Base-by-base conservation (phyloP, 2,888 invertebrate genomes). In the Ennomos fuscantarius region DNA sequence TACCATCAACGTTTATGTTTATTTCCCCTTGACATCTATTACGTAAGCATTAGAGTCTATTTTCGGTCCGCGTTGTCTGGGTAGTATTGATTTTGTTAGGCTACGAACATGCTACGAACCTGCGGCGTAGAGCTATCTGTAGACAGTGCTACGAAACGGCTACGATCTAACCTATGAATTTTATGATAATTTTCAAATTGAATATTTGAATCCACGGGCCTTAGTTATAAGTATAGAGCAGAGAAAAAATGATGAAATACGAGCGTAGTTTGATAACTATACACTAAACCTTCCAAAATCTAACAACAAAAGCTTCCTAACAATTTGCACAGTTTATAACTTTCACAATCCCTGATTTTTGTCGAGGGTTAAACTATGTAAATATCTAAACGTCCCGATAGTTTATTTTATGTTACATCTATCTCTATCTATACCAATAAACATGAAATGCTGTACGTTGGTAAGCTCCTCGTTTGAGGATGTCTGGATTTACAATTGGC, bases 61-160 rank as follows among this genome's bases (percentile, higher is more conserved):
- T 63, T 73, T 73, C 65, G 70, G 67, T 11, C 12, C 35, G 24
- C 36, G 50, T 42, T 34, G 48, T 62, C 55, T 49, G 65, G 44
- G 31, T 8, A 15, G 42, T 74, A 78, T 78, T 60, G 76, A 75
- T 75, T 70, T 58, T 62, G 24, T 33, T 50, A 51, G 56, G 63
- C 67, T 70, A 60, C 66, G 65, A 35, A 55, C 40, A 40, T 58
- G 65, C 74, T 73, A 72, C 74, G 74, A 63, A 62, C 32, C 64
- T 11, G 50, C 36, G 15, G 31, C 51, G 51, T 63, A 45, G n/a
- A n/a, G 69, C 68, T 44, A 61, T 44, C 39, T 65, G 72, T 72
- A 72, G 69, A 60, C 55, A 49, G 49, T 56, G 62, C 67, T 70
- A 70, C 70, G 69, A 60, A 54, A 49, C 47, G 53, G 62, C 67